phyloP scores from a whole-genome alignment of 2,797 vertebrate species.

The Crypturellus tataupa region DNA sequence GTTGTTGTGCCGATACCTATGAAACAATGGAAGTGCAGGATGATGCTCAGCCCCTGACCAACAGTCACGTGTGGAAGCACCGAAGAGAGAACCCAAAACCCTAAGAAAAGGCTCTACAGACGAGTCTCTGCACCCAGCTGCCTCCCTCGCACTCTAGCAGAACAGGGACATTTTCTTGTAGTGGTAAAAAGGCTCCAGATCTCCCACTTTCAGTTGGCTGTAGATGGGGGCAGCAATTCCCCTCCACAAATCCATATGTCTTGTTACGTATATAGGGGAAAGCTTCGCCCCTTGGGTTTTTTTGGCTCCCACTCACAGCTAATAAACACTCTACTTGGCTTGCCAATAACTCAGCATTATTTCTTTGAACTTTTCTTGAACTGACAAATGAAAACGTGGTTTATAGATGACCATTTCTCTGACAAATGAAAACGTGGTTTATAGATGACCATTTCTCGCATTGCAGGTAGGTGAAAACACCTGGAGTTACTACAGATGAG shows the following conservation, averaged over 20 bases:
- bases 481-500: background rate
- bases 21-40: conserved; percentile 18
- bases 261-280: accelerated
- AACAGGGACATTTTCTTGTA: accelerated
- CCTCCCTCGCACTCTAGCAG: background rate
- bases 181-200: background rate
- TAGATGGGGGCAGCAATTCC: accelerated
- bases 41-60: background rate
- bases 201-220: background rate
- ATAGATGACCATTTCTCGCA: background rate
- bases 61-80: background rate
- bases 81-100: background rate
- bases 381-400: background rate
- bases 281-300: background rate
- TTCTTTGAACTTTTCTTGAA: background rate
- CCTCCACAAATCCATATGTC: background rate
- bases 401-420: background rate
- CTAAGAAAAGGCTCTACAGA: background rate
- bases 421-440: background rate
- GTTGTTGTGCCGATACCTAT: background rate
- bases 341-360: background rate
- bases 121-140: background rate
- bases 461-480: background rate
- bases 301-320: background rate
- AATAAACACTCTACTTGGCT: background rate